Evolutionary conservation across 2,888 invertebrate genomes (phyloP).

Genomic region (Philhelius pedissequus): DNA sequence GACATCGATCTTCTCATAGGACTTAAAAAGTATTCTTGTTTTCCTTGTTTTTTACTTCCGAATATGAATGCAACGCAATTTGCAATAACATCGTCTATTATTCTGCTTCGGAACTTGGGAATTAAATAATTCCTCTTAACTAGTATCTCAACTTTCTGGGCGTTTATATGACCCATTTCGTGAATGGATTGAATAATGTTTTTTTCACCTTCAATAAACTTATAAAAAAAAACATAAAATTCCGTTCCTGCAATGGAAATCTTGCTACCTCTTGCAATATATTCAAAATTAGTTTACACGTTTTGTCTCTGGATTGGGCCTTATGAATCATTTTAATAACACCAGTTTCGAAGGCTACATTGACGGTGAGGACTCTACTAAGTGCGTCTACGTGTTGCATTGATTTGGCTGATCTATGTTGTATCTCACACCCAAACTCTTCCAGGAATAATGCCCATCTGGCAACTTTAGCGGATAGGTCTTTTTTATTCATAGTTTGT

Average conservation of each 20-base stretch:
- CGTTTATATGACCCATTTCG: constrained; percentile 7
- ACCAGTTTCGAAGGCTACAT: too few relatives aligned
- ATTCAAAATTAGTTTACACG: too few relatives aligned
- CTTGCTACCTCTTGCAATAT: too few relatives aligned
- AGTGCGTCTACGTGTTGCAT: constrained; percentile 37
- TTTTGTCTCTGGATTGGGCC: too few relatives aligned
- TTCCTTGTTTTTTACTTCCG: constrained; percentile 67
- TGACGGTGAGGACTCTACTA: background rate
- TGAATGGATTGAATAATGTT: background rate
- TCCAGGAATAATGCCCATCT: constrained; percentile 69
- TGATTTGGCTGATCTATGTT: constrained; percentile 17
- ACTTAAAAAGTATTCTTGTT: constrained; percentile 72
- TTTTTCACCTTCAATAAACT: constrained; percentile 26
- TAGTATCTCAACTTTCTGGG: background rate
- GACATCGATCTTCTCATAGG: constrained; percentile 70
- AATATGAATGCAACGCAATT: constrained; percentile 41
- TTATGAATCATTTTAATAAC: too few relatives aligned
- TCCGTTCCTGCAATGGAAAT: background rate
- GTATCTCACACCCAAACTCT: constrained; percentile 13
- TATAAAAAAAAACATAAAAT: too few relatives aligned
- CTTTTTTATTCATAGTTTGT: constrained; percentile 70
- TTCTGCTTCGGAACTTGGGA: background rate
- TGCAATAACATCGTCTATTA: background rate
- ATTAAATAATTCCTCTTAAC: constrained; percentile 11
- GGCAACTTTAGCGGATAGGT: constrained; percentile 69